Evolutionary conservation across 2,797 vertebrate species (phyloP), one percentile per base, ranked within the genome.

Genomic region (Sebastiscus tertius): DNA sequence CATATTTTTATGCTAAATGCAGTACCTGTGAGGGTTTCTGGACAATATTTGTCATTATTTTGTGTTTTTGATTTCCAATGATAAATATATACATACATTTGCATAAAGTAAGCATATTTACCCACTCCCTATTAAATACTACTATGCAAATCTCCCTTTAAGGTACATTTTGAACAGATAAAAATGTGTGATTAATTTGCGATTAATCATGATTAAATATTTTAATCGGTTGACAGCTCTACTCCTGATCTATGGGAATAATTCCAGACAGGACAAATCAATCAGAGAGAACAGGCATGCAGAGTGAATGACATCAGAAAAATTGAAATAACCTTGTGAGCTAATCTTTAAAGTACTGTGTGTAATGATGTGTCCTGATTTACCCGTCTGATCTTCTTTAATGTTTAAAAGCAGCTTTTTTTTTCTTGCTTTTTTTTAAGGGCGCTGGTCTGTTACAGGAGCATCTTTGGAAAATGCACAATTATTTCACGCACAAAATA

Each of bases 391-490:
- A 58, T 36, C n/a, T 18, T 24, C 54, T 27, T 66, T 12, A 13
- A 13, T 61, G 22, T 14, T 72, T 75, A n/a, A 33, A 77, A 68
- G 18, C 31, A 58, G n/a, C 24, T 7, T 46, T 46, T 46, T 46
- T 18, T 46, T 46, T 6, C 6, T 46, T 42, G 24, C 24, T 26
- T n/a, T 4, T 18, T 63, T 36, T 46, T 31, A 73, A 66, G 31
- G 36, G 29, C 20, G 26, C 46, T 54, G 58, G 29, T 56, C 26
- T 60, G 54, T 70, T 80, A 66, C 24, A 31, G 42, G 68, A 75
- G 72, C 63, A 56, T 87, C 39, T 89, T 82, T 67, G 42, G 39
- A 67, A 87, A 80, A 75, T 63, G 77, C 68, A 82, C 39, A 73
- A 63, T 79, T 64, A 56, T 71, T 84, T 79, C 58, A 69, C 10